phyloP scores from a whole-genome alignment of 2,797 vertebrate genomes.

The Zenarchopterus dispar region DNA sequence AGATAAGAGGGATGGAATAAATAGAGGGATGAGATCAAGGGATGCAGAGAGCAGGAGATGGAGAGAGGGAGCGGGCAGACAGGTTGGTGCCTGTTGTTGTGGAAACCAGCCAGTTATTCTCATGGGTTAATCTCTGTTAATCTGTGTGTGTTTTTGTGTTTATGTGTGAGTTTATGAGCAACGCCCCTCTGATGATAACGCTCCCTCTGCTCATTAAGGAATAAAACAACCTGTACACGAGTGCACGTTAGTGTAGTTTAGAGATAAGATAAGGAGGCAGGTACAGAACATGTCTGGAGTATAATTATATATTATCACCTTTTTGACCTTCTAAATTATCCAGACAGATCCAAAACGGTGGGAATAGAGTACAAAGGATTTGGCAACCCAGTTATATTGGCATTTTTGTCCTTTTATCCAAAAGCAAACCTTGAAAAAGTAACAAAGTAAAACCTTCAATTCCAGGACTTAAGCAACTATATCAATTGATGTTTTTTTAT shows the following conservation, averaged over 20 bases:
- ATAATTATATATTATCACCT: neutral
- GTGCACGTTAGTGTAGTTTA: neutral
- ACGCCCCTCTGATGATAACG: conserved; percentile 48
- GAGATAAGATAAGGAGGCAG: neutral
- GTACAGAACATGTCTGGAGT: neutral
- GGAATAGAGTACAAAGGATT: too few relatives aligned
- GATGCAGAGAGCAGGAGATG: neutral
- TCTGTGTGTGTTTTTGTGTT: conserved; percentile 6
- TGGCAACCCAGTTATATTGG: too few relatives aligned
- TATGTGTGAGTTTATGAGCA: conserved; percentile 46
- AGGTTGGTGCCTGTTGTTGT: conserved; percentile 55
- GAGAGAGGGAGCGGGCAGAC: conserved; percentile 29
- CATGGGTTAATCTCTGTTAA: conserved; percentile 25
- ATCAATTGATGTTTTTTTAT: too few relatives aligned
- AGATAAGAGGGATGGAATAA: conserved; percentile 27
- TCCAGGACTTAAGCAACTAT: too few relatives aligned
- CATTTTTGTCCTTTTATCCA: too few relatives aligned
- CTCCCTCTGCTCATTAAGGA: conserved; percentile 54
- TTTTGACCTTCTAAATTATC: neutral
- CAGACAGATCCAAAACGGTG: too few relatives aligned
- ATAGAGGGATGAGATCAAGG: conserved; percentile 24
- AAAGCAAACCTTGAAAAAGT: too few relatives aligned
- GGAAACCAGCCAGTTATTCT: conserved; percentile 55
- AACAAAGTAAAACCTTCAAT: too few relatives aligned
- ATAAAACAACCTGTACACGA: conserved; percentile 20